These are phyloP conservation scores for Erinaceus europaeus DNA, from an alignment of 2,113 vertebrate genomes.

Conservation along the genomic window DNA sequence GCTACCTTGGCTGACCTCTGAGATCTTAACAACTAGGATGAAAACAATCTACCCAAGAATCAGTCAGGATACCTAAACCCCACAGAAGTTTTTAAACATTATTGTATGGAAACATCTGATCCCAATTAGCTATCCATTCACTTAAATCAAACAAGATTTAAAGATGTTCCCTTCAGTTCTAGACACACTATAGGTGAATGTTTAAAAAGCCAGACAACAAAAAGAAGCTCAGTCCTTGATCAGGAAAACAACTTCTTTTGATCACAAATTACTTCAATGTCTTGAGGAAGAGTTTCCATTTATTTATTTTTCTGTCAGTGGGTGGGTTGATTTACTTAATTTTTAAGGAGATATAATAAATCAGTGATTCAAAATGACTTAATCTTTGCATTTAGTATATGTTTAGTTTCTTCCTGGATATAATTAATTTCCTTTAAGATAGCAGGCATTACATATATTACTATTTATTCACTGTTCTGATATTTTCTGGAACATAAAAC, in stretches of 20 bases:
- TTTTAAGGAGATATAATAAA: neutral
- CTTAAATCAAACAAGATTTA: slow-evolving; percentile 81
- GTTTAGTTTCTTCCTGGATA: slow-evolving; percentile 21
- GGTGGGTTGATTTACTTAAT: neutral
- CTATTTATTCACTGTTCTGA: neutral
- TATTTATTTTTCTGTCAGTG: neutral
- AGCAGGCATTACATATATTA: neutral
- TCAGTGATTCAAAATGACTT: neutral
- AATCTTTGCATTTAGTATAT: slow-evolving; percentile 23
- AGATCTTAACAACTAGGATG: slow-evolving; percentile 77
- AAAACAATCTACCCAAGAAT: slow-evolving; percentile 78
- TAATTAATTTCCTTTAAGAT: slow-evolving; percentile 10
- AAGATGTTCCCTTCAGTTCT: slow-evolving; percentile 78
- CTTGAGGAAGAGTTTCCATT: neutral
- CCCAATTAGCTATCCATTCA: slow-evolving; percentile 79
- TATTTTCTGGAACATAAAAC: neutral
- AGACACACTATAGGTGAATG: slow-evolving; percentile 69
- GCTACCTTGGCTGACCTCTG: slow-evolving; percentile 83
- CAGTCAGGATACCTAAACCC: slow-evolving; percentile 74
- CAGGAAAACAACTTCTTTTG: slow-evolving; percentile 35
- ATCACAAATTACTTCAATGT: neutral
- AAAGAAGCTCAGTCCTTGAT: slow-evolving; percentile 35
- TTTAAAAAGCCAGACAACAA: slow-evolving; percentile 60
- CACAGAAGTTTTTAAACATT: slow-evolving; percentile 77
- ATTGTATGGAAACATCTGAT: slow-evolving; percentile 83